Evolutionary conservation across 1,140 invertebrate species (phyloP).

Genomic region (Macrobrachium rosenbergii): DNA sequence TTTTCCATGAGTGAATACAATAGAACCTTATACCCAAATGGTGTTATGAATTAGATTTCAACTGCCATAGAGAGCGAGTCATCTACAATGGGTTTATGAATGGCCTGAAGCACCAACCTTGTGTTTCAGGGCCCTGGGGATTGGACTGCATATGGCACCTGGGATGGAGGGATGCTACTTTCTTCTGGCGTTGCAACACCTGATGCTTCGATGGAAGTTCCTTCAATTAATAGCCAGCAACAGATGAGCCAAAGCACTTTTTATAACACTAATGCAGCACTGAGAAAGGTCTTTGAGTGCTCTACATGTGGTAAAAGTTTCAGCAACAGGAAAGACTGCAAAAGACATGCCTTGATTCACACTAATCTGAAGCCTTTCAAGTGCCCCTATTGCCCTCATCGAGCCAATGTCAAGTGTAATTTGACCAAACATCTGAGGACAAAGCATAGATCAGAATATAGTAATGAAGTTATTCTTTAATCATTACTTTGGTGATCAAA

Average conservation of each 20-base stretch:
- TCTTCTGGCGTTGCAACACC: constrained; percentile 29
- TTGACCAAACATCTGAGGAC: constrained; percentile 49
- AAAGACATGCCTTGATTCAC: constrained; percentile 54
- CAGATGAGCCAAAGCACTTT: background rate
- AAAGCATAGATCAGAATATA: constrained; percentile 28
- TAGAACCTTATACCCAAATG: background rate
- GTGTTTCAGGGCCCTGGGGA: constrained; percentile 58
- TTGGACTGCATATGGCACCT: constrained; percentile 55
- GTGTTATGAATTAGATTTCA: background rate
- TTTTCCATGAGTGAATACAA: no score
- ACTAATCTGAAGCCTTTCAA: constrained; percentile 52
- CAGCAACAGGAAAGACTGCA: constrained; percentile 60
- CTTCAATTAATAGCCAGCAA: constrained; percentile 12
- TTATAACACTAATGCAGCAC: background rate
- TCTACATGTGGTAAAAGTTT: constrained; percentile 54
- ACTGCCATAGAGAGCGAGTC: background rate
- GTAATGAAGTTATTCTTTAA: background rate
- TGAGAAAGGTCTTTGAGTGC: constrained; percentile 38
- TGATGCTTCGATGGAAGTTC: constrained; percentile 16
- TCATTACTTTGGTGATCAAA: background rate
- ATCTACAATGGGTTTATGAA: no score
- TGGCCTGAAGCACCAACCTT: constrained; percentile 53
- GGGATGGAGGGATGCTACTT: constrained; percentile 51
- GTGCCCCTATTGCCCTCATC: constrained; percentile 53
- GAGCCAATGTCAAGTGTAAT: constrained; percentile 56